Evolutionary conservation across 2,888 invertebrate genomes (phyloP), one percentile per base, ranked within the genome.

Genomic region (Lapara coniferarum): DNA sequence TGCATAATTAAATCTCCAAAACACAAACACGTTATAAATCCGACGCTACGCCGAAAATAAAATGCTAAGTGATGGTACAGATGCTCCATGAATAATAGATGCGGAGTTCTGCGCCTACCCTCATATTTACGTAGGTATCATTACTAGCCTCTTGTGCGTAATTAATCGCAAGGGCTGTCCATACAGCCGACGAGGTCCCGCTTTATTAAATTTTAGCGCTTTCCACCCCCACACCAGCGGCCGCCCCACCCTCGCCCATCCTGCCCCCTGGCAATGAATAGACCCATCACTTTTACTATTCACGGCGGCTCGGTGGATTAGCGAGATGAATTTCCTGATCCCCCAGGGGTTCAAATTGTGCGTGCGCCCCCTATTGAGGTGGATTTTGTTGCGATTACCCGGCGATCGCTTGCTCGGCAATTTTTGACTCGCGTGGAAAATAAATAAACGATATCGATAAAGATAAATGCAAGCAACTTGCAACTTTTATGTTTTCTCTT

Each of bases 191-290:
- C 79, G 80, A 79, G 85, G 76, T 83, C 85, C 77, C 81, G 90
- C 90, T 93, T 93, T 93, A 93, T 93, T 93, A 93, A 93, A 93
- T 93, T 93, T 93, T 93, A 92, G 93, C 93, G 92, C 92, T 88
- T 87, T 85, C 85, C 79, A 77, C 80, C 77, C 78, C 78, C 84
- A 78, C 78, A 76, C 78, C 73, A 19, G 16, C 67, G 69, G 51
- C 51, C 70, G 16, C 66, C 73, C 73, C 49, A 59, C 67, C 63
- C 72, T 72, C 73, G 16, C 63, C 75, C 73, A 73, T 73, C 55
- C n/a, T 56, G 71, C 79, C 79, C 82, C 82, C 80, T 75, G 74
- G 71, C 77, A 81, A 90, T 92, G 90, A 92, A 92, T 91, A 91
- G 90, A 88, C 83, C 91, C 90, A 89, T 92, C 93, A 93, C 92